phyloP scores from a whole-genome alignment of 2,113 vertebrate genomes.

The Zosterops lateralis region DNA sequence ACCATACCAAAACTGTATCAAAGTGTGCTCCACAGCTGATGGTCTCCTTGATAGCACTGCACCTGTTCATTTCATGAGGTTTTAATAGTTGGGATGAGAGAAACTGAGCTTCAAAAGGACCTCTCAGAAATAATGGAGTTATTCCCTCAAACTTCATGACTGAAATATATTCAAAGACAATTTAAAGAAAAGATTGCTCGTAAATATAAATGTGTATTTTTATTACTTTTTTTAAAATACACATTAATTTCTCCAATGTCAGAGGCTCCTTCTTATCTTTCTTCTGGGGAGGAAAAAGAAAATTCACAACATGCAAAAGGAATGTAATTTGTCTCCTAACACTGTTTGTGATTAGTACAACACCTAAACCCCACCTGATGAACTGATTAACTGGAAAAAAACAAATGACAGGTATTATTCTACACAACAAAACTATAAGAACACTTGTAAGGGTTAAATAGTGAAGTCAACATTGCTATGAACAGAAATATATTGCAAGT shows the following conservation, averaged over 20 bases:
- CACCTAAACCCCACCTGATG: not conserved
- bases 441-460: not conserved
- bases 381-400: not conserved
- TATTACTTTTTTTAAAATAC: not conserved
- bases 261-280: not conserved
- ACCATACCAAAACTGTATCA: not conserved
- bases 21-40: not conserved
- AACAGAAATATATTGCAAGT: constrained; percentile 8
- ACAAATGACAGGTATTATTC: not conserved
- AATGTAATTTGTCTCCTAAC: not conserved
- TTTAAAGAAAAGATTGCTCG: not conserved
- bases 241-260: not conserved
- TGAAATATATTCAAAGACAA: constrained; percentile 31
- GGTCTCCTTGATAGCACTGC: not conserved
- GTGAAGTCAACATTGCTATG: not conserved
- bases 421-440: not conserved
- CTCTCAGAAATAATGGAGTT: not conserved
- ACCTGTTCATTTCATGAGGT: constrained; percentile 14
- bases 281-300: not conserved
- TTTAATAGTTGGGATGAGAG: not conserved
- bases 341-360: not conserved
- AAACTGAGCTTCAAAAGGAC: not conserved
- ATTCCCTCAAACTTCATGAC: constrained; percentile 31
- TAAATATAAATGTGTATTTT: constrained; percentile 2
- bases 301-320: constrained; percentile 5